Conservation (phyloP, 30 jellyfish, hydroid and myxozoan species). For the Aurelia aurita complex sp. Pacific region DNA sequence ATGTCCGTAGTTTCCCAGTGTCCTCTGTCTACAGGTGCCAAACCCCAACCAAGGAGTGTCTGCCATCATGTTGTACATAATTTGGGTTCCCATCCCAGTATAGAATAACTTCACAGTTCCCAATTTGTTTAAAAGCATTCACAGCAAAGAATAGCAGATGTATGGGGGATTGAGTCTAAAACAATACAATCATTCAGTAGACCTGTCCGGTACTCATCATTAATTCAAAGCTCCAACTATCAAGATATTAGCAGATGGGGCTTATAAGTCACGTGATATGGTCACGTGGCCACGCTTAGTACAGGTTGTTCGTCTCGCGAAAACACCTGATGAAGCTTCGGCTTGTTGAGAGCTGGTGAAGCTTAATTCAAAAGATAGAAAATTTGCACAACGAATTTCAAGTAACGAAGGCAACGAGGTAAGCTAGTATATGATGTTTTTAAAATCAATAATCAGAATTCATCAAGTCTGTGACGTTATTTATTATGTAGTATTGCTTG, state of each 20-base stretch:
- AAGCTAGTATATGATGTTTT: too few relatives aligned
- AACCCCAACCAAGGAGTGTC: too few relatives aligned
- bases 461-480: too few relatives aligned
- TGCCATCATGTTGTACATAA: too few relatives aligned
- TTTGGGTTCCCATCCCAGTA: too few relatives aligned
- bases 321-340: slow-evolving; percentile 15
- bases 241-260: slow-evolving; percentile 28
- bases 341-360: slow-evolving; percentile 21
- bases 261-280: slow-evolving; percentile 44
- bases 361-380: not conserved
- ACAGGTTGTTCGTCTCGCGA: slow-evolving; percentile 57
- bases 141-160: slow-evolving; percentile 10
- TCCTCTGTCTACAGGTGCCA: too few relatives aligned
- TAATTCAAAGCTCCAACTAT: slow-evolving; percentile 14
- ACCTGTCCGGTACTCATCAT: slow-evolving; percentile 49
- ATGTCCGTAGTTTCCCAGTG: too few relatives aligned
- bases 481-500: too few relatives aligned
- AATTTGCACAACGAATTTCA: not conserved
- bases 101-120: too few relatives aligned
- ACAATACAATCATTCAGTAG: slow-evolving; percentile 23
- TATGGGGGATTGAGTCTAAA: not conserved
- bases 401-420: not conserved
- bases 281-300: slow-evolving; percentile 55
- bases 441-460: too few relatives aligned
- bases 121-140: not conserved